phyloP scores from a whole-genome alignment of 2,797 vertebrate genomes.

The Picus viridis region DNA sequence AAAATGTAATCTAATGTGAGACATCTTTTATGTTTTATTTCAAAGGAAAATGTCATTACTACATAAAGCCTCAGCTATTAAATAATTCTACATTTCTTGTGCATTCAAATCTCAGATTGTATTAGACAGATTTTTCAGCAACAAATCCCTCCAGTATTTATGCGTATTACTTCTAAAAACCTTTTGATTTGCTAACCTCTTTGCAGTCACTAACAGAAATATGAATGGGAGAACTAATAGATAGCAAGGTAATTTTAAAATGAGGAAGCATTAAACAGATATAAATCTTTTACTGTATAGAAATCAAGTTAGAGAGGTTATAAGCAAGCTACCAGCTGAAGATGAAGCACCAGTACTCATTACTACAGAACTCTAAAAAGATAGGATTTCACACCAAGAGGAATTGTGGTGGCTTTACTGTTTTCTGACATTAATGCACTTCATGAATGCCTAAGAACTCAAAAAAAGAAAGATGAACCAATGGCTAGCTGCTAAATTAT shows the following conservation, averaged over 20 bases:
- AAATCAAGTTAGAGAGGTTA: not conserved
- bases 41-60: not conserved
- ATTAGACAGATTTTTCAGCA: not conserved
- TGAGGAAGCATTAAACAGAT: not conserved
- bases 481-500: not conserved
- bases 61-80: not conserved
- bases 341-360: not conserved
- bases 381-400: not conserved
- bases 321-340: not conserved
- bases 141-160: not conserved
- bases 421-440: not conserved
- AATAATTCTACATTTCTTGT: not conserved
- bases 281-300: not conserved
- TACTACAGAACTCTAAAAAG: not conserved
- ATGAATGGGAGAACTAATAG: not conserved
- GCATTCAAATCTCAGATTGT: not conserved
- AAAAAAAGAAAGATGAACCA: not conserved
- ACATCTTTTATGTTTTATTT: not conserved
- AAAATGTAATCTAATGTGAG: not conserved
- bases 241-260: not conserved
- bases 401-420: not conserved
- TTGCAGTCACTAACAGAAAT: not conserved
- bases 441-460: not conserved
- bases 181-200: not conserved
- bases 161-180: not conserved